phyloP scores from a whole-genome alignment of 2,888 invertebrate genomes.

The Augochlorella aurata region DNA sequence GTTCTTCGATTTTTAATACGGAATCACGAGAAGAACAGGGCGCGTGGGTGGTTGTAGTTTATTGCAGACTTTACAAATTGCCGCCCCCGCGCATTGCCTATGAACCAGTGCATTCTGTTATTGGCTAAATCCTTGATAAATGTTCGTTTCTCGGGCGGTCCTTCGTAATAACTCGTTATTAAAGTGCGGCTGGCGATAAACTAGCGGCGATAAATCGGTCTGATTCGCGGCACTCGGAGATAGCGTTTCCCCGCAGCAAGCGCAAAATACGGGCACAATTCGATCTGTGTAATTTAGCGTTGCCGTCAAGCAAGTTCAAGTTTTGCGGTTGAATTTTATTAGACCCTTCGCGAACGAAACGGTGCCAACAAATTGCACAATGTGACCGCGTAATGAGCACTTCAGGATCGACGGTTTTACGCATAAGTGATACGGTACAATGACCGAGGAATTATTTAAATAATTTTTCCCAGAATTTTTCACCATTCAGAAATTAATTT shows the following conservation, averaged over 20 bases:
- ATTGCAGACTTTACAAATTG: constrained; percentile 70
- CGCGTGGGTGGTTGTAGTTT: constrained; percentile 62
- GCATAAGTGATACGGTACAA: too few species aligned
- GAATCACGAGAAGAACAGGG: constrained; percentile 18
- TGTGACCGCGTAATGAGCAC: not conserved
- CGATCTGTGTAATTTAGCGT: not conserved
- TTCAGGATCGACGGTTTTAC: not conserved
- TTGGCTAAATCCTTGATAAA: constrained; percentile 72
- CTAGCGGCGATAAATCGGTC: constrained; percentile 64
- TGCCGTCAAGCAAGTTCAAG: not conserved
- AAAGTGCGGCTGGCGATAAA: constrained; percentile 62
- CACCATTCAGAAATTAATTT: not conserved
- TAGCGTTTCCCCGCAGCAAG: constrained; percentile 38
- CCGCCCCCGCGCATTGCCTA: constrained; percentile 60
- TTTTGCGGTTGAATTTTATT: not conserved
- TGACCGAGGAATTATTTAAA: too few species aligned
- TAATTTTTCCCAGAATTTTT: not conserved
- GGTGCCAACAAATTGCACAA: not conserved
- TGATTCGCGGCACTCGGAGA: constrained; percentile 55
- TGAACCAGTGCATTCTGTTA: constrained; percentile 69
- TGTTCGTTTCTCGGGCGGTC: constrained; percentile 54
- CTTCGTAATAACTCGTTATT: constrained; percentile 63
- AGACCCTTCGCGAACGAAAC: not conserved
- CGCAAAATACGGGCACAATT: not conserved
- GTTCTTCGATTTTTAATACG: not conserved